Percentiles rank a stretch among this genome's conserved stretches.
Conservation (phyloP, 2,888 invertebrate genomes). For the Eumacrocentrus americanus region DNA sequence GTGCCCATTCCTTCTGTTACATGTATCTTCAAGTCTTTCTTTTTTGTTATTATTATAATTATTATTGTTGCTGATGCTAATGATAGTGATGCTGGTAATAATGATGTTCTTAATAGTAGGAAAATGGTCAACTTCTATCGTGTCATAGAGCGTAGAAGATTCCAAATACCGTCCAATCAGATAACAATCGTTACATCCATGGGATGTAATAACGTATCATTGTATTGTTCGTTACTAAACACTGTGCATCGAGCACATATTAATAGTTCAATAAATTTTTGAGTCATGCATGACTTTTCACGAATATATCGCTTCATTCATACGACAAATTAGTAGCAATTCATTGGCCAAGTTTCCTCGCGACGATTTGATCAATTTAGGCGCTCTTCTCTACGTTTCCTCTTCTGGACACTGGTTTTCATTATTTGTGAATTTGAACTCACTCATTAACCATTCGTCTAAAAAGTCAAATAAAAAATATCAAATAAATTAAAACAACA, state of each 20-base stretch:
- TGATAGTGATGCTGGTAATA: background rate
- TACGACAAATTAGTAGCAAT: conserved; percentile 10
- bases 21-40: too few species aligned
- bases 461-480: conserved; percentile 21
- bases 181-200: conserved; percentile 54
- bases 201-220: conserved; percentile 53
- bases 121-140: conserved; percentile 56
- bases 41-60: conserved; percentile 11
- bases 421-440: conserved; percentile 47
- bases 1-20: conserved; percentile 35
- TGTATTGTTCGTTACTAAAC: conserved; percentile 48
- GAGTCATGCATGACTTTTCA: conserved; percentile 29
- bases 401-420: conserved; percentile 35
- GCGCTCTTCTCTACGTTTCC: conserved; percentile 12
- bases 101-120: conserved; percentile 39
- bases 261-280: conserved; percentile 48
- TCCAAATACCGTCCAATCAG: conserved; percentile 51
- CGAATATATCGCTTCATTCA: conserved; percentile 16
- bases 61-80: background rate
- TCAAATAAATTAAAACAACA: conserved; percentile 19
- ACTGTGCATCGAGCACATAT: conserved; percentile 46
- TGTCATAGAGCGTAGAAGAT: conserved; percentile 54
- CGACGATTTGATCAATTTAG: background rate
- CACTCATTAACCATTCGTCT: conserved; percentile 54
- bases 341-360: conserved; percentile 8